Evolutionary conservation across 2,113 vertebrate genomes (phyloP).

Genomic region (Henicopernis longicauda): DNA sequence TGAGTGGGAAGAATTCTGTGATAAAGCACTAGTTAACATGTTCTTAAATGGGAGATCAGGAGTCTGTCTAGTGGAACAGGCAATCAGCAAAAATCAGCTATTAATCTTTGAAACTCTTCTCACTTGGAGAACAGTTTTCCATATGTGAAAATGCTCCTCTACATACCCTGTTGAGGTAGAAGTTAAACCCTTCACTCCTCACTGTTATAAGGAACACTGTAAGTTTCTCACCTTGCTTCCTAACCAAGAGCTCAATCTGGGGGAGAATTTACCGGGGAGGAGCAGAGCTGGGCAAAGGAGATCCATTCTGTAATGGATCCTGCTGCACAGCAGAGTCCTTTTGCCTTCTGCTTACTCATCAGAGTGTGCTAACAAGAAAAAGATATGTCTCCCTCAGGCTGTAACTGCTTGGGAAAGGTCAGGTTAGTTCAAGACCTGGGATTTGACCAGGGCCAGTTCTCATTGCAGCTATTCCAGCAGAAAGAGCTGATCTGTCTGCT

Average conservation of each 20-base stretch:
- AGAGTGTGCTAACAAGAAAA: neutral
- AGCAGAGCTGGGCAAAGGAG: neutral
- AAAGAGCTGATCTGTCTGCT: neutral
- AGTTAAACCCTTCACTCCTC: neutral
- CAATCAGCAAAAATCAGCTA: neutral
- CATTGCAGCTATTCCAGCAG: neutral
- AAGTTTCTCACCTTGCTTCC: neutral
- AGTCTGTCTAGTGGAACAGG: neutral
- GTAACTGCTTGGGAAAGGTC: neutral
- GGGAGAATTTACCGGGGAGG: neutral
- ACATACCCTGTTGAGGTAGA: neutral
- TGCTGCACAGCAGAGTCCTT: neutral
- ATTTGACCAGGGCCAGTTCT: neutral
- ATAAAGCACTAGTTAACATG: neutral
- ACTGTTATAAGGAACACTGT: neutral
- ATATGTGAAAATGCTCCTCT: neutral
- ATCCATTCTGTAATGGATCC: neutral
- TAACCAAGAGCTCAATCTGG: neutral
- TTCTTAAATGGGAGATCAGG: neutral
- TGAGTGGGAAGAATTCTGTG: neutral
- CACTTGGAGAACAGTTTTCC: neutral
- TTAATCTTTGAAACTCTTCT: neutral
- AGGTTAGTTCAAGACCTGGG: neutral
- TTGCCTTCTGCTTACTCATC: neutral
- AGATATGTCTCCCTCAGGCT: neutral